phyloP scores from a whole-genome alignment of 2,888 invertebrate species.

The Entomobrya proxima region DNA sequence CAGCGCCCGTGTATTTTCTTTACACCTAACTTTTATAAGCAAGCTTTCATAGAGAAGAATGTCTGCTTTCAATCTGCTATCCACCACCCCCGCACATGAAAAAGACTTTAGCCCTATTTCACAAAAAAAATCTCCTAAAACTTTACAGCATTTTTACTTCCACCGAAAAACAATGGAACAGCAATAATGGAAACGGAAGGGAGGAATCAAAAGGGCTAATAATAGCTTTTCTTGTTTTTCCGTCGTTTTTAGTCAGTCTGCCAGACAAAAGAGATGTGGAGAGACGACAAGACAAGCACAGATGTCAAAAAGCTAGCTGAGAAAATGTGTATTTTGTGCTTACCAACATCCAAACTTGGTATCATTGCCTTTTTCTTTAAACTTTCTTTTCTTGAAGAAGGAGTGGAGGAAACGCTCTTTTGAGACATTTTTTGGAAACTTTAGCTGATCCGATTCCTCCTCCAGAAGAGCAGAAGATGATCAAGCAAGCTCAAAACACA shows the following conservation, averaged over 20 bases:
- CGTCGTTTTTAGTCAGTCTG: neutral
- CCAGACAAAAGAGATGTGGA: neutral
- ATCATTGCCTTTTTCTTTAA: neutral
- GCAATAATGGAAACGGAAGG: neutral
- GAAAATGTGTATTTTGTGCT: neutral
- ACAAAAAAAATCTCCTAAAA: neutral
- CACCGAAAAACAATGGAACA: neutral
- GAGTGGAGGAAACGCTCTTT: no score
- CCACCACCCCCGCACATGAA: slow-evolving; percentile 8
- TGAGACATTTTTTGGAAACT: slow-evolving; percentile 4
- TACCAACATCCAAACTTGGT: neutral
- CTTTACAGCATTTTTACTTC: neutral
- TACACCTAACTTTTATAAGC: neutral
- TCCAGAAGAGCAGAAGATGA: no score
- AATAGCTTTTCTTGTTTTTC: neutral
- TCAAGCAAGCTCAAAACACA: no score
- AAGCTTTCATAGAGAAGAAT: neutral
- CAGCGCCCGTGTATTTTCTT: slow-evolving; percentile 9
- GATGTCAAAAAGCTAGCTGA: neutral
- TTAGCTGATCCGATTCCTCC: slow-evolving; percentile 17
- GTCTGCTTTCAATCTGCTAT: slow-evolving; percentile 5
- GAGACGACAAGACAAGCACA: neutral
- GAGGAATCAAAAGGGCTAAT: slow-evolving; percentile 14
- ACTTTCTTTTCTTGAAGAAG: neutral
- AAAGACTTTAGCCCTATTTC: neutral